Evolutionary conservation across 1,140 invertebrate species (phyloP), one percentile per base, ranked within the genome.

Genomic region (Drosophila equinoxialis): DNA sequence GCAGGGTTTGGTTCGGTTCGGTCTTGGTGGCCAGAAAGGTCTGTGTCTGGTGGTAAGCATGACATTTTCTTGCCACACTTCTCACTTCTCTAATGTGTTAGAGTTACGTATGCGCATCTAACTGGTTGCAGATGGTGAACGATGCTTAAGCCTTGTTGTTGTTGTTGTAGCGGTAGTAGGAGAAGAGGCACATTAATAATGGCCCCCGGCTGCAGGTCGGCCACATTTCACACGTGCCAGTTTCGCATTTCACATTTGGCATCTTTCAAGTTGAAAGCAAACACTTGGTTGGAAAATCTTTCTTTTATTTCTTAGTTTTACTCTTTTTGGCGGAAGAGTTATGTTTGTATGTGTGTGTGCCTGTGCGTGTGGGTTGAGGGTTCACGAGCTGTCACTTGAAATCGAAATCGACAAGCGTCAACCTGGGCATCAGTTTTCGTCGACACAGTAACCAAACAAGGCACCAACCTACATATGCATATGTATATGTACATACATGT

Each of bases 241-340:
- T 57, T 70, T 65, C 33, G 33, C 63, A 39, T 41, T 66, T 65
- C 58, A 63, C 65, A 65, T 59, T 45, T 78, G 65, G 45, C 41
- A 55, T 45, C 66, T 71, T 78, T 81, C 66, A 77, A 77, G 76
- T 54, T 63, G 14, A 61, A 48, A 20, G 58, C 57, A 68, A 67
- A 65, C 51, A 73, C 13, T 55, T 67, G 61, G 1, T 13, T 11
- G 5, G 42, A 68, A 65, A 74, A 70, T 59, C 57, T 72, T 30
- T 30, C 67, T 63, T n/a, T 68, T 42, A 42, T 62, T 51, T 39
- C 48, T 51, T 11, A 39, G 37, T 39, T 39, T 39, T 39, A 11
- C 37, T 39, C 37, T 30, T 58, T 39, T 59, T 51, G 23, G 71
- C 71, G 70, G 77, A 84, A 84, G 65, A 51, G 60, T 65, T 54